Percentiles rank a stretch among this genome's conserved stretches.
Conservation (phyloP, 2,797 vertebrate species). For the Scolopax bukidnonensis region DNA sequence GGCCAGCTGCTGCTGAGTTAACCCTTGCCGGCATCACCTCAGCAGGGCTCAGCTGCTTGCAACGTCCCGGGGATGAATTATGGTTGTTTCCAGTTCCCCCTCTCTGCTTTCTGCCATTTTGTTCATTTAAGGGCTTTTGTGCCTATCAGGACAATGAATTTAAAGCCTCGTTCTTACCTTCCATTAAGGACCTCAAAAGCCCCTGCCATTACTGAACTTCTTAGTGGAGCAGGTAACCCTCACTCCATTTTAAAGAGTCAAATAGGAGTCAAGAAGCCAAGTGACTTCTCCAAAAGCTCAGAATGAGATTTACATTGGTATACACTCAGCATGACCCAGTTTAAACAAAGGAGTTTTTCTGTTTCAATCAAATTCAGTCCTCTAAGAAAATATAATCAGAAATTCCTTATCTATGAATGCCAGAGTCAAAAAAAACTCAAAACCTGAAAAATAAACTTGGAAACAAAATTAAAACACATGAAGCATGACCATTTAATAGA, state of each 20-base stretch:
- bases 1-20: conserved; percentile 78
- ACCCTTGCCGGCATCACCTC: conserved; percentile 63
- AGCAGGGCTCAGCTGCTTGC: not conserved
- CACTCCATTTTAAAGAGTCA: not conserved
- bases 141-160: not conserved
- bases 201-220: accelerated
- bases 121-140: not conserved
- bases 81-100: not conserved
- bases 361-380: not conserved
- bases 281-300: not conserved
- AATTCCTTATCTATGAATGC: not conserved
- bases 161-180: not conserved
- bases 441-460: not conserved
- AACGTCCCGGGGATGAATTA: not conserved
- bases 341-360: not conserved
- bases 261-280: not conserved
- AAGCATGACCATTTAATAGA: not conserved
- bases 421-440: not conserved
- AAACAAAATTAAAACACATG: not conserved
- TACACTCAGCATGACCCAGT: not conserved
- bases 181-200: not conserved
- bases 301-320: not conserved
- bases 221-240: not conserved
- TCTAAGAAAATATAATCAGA: not conserved
- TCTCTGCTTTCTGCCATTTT: not conserved